Evolutionary conservation across 2,888 invertebrate genomes (phyloP).

Genomic region (Drosophila recens): DNA sequence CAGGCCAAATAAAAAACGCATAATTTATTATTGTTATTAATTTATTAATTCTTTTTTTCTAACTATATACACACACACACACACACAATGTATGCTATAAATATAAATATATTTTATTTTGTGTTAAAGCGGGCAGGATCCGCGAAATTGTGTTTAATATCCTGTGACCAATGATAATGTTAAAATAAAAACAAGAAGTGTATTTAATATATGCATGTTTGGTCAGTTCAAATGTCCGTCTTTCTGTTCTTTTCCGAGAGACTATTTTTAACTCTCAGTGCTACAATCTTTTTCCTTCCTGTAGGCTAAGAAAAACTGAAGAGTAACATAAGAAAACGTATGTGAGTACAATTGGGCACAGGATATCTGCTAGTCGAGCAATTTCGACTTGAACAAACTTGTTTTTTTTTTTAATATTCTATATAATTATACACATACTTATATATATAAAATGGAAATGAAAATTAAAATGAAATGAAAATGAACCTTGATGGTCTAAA

Average conservation of each 20-base stretch:
- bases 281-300: neutral
- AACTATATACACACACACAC: constrained; percentile 33
- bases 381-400: constrained; percentile 4
- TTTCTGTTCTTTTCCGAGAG: neutral
- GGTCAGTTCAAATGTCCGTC: neutral
- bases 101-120: constrained; percentile 65
- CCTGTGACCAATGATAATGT: neutral
- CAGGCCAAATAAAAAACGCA: constrained; percentile 75
- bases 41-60: constrained; percentile 66
- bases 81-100: constrained; percentile 38
- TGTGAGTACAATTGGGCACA: constrained; percentile 3
- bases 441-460: constrained; percentile 49
- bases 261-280: neutral
- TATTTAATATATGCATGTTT: neutral
- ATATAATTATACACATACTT: constrained; percentile 50
- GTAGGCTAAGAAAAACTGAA: neutral
- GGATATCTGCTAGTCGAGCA: constrained; percentile 17
- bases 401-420: constrained; percentile 50
- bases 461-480: constrained; percentile 49
- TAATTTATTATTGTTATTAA: constrained; percentile 80
- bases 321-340: neutral
- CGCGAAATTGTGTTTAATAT: constrained; percentile 63
- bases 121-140: constrained; percentile 84
- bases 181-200: neutral
- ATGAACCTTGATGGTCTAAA: constrained; percentile 80